Evolutionary conservation across 1,140 invertebrate genomes (phyloP), one percentile per base, ranked within the genome.

Genomic region (Tenebrio molitor): DNA sequence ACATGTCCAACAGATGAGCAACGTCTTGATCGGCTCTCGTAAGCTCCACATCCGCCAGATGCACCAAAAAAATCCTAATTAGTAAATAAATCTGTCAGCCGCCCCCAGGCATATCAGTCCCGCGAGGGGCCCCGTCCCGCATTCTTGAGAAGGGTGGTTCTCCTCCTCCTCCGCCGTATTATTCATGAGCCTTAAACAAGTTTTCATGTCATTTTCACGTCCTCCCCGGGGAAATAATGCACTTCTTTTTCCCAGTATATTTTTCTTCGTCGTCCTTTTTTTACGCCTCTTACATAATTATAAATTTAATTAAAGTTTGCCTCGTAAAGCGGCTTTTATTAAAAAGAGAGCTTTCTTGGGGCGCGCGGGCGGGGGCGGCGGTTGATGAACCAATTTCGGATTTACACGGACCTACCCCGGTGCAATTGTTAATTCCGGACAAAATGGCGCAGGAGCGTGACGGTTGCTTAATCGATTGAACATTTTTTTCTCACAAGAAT

Each of bases 281-380:
- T 75, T 75, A 75, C 25, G 74, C 44, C 21, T 64, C 41, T 63
- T 69, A 63, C 62, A 72, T 71, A 66, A 75, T 75, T 75, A 75
- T 66, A 66, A 75, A 69, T 75, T 75, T 75, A 72, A 75, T 75
- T 75, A 75, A 69, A 70, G 25, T 72, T 72, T 50, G 0, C 33
- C 17, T 69, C 46, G 65, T 44, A 68, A 58, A 58, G 14, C 23
- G 50, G 50, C 10, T 58, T 46, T 58, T 58, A 58, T 58, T 58
- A 58, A 58, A 58, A 58, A 58, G 50, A 14, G 12, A 58, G 50
- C 36, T 39, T 39, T 39, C 36, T 39, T 39, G 12, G 5, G 12
- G 6, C 14, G 8, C 16, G 14, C 21, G 21, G 39, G 12, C n/a
- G 4, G 23, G 34, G 6, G 23, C n/a, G 1, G 17, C 14, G 25